Percentiles rank a stretch among this genome's conserved stretches.
Evolutionary conservation across 2,888 invertebrate genomes (phyloP).

Genomic region (Sminthurides aquaticus): DNA sequence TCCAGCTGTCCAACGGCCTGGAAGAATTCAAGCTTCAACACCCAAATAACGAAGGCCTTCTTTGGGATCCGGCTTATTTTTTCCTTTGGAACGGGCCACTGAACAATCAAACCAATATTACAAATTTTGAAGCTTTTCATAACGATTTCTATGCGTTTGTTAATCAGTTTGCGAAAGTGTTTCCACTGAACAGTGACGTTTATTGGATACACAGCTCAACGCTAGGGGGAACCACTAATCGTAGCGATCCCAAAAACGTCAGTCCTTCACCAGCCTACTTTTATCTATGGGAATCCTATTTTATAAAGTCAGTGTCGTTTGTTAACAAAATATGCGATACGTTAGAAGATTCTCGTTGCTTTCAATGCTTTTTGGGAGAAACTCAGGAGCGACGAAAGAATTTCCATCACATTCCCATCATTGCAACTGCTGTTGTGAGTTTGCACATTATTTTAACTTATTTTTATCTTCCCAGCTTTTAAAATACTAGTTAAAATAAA

Average conservation of each 20-base stretch:
- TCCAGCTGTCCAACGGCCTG: too few species aligned
- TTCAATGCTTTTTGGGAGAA: neutral
- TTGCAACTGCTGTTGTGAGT: constrained; percentile 13
- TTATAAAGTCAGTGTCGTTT: constrained; percentile 1
- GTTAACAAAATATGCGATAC: neutral
- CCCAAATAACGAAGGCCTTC: neutral
- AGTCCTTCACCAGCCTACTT: neutral
- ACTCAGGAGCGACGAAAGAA: constrained; percentile 7
- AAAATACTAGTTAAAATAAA: too few species aligned
- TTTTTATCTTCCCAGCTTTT: too few species aligned
- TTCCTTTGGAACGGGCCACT: neutral
- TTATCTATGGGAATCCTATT: constrained; percentile 7
- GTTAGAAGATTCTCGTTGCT: neutral
- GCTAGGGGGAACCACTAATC: neutral
- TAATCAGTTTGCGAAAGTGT: neutral
- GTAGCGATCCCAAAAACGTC: neutral
- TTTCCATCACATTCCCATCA: constrained; percentile 3
- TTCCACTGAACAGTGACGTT: neutral
- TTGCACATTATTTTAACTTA: neutral
- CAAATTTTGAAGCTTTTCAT: neutral
- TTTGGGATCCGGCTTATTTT: neutral
- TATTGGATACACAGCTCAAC: neutral
- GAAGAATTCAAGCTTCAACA: too few species aligned
- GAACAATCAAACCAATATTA: neutral
- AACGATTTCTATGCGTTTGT: neutral